phyloP scores from a whole-genome alignment of 2,113 vertebrate species.

The Pachycephala philippinensis region DNA sequence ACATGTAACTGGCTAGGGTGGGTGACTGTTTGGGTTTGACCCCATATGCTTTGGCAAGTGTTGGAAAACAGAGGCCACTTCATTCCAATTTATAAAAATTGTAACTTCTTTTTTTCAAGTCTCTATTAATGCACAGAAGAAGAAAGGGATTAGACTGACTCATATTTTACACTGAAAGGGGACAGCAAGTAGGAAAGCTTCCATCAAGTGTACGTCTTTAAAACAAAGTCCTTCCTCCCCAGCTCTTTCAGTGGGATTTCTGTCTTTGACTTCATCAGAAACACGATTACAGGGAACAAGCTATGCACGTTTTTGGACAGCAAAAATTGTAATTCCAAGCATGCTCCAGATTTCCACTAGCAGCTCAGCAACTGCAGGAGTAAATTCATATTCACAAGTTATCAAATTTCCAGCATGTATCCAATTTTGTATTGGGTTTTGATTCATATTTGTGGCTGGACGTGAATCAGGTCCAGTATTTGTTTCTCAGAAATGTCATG shows the following conservation, averaged over 20 bases:
- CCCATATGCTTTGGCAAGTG: background rate
- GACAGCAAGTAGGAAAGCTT: conserved; percentile 33
- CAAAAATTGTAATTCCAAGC: conserved; percentile 51
- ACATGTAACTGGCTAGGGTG: background rate
- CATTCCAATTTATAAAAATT: conserved; percentile 32
- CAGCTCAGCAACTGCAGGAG: conserved; percentile 27
- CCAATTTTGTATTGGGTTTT: conserved; percentile 52
- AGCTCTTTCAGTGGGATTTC: conserved; percentile 21
- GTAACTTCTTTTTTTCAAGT: conserved; percentile 3
- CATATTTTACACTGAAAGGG: conserved; percentile 7
- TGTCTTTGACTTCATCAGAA: conserved; percentile 48
- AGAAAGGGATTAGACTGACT: conserved; percentile 17
- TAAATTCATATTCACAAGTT: conserved; percentile 51
- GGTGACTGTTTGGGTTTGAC: conserved; percentile 6
- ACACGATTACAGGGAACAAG: conserved; percentile 25
- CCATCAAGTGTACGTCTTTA: background rate
- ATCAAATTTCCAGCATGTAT: conserved; percentile 6
- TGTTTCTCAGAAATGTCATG: conserved; percentile 58
- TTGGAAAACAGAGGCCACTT: conserved; percentile 27
- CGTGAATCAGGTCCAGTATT: conserved; percentile 44
- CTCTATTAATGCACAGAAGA: background rate
- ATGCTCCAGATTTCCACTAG: conserved; percentile 57
- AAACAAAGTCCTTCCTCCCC: conserved; percentile 29
- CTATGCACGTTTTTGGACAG: conserved; percentile 58
- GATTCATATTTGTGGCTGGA: conserved; percentile 58